Evolutionary conservation across 1,140 invertebrate genomes (phyloP), one percentile per base, ranked within the genome.

Genomic region (Drosophila neocordata): DNA sequence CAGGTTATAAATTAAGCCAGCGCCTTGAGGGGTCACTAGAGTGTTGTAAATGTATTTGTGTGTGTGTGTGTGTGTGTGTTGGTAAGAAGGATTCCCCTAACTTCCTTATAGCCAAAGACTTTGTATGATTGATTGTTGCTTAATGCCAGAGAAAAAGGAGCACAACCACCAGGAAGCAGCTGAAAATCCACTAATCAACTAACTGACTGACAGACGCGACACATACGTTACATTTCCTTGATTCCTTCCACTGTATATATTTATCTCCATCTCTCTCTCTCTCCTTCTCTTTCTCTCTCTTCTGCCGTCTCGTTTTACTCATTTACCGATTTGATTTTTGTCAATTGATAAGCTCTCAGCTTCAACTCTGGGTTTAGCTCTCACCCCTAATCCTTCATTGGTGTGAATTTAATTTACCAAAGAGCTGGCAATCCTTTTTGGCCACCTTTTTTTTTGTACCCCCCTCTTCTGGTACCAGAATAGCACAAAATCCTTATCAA

Each of bases 391-490:
- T 71, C 81, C 81, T 35, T 52, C 51, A n/a, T 65, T 70, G 78
- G 83, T 88, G 85, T 89, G 84, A 88, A 88, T 88, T 88, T 88
- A 88, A 89, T 88, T 89, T 89, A 89, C 70, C 84, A 88, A 77
- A 84, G 85, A 89, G 77, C 79, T 59, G 61, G 31, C 63, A 88
- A 80, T 85, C 79, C 79, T 89, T 88, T 71, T 66, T 52, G 52
- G 59, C 68, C 65, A 31, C 27, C 60, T 79, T 79, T 8, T 35
- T 56, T 31, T 31, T 31, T 31, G 4, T 6, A 6, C 27, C 27
- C 27, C 27, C 27, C 7, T 1, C 7, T 7, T 31, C 27, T 31
- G 27, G 27, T 31, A 31, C 27, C 15, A 48, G 15, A 15, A 18
- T 20, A 48, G 12, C 12, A 12, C 13, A 48, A 48, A 12, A 8